phyloP scores from a whole-genome alignment of 2,888 invertebrate species.

The Agrochola litura region DNA sequence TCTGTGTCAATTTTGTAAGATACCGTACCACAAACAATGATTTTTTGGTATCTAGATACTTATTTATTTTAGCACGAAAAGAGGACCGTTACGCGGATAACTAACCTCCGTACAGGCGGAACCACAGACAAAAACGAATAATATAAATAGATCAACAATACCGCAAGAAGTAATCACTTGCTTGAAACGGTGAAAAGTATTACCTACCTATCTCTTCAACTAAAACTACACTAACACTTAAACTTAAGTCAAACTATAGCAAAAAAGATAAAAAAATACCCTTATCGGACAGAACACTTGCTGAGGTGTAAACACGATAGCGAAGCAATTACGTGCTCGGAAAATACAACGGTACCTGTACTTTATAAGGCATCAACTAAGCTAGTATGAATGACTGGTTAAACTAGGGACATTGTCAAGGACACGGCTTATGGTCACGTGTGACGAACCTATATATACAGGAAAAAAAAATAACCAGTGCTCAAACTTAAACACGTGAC shows the following conservation, averaged over 20 bases:
- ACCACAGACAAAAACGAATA: conserved; percentile 46
- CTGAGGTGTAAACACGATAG: conserved; percentile 63
- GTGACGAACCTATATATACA: not conserved
- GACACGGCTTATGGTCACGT: not conserved
- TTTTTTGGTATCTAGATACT: not conserved
- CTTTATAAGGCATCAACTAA: conserved; percentile 57
- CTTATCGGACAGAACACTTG: conserved; percentile 58
- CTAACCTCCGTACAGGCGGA: conserved; percentile 5
- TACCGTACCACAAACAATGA: not conserved
- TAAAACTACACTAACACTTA: conserved; percentile 19
- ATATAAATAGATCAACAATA: conserved; percentile 34
- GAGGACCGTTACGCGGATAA: conserved; percentile 21
- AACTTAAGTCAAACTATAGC: conserved; percentile 9
- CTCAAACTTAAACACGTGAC: too few species aligned
- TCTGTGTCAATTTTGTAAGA: not conserved
- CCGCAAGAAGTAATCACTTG: conserved; percentile 47
- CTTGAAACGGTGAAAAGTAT: conserved; percentile 44
- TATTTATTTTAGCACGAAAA: conserved; percentile 25
- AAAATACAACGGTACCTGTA: conserved; percentile 57
- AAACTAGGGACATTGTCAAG: conserved; percentile 11
- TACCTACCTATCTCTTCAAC: conserved; percentile 8
- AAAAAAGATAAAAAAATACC: conserved; percentile 43
- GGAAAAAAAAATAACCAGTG: too few species aligned
- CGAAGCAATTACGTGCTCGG: conserved; percentile 60
- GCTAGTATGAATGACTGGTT: conserved; percentile 23